phyloP scores from a whole-genome alignment of 2,113 vertebrate genomes.

The Xerus inauris region DNA sequence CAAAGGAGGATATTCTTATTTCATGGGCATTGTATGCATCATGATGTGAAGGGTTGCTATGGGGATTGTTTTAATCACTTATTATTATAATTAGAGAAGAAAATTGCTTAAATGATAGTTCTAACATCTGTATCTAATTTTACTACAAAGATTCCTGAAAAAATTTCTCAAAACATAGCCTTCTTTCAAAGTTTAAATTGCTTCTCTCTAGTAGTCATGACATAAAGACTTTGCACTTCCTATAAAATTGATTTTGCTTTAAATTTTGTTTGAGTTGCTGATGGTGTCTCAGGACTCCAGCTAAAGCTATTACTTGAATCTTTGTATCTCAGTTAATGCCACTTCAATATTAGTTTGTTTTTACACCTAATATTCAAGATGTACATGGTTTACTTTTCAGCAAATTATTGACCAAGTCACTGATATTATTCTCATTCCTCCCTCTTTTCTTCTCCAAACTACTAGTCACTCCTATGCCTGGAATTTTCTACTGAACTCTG shows the following conservation, averaged over 20 bases:
- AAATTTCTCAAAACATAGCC: background rate
- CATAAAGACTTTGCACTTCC: background rate
- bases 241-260: background rate
- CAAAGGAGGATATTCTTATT: slow-evolving; percentile 63
- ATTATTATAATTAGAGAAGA: slow-evolving; percentile 56
- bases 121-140: slow-evolving; percentile 49
- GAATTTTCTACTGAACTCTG: background rate
- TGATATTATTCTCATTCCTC: background rate
- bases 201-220: background rate
- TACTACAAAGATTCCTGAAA: slow-evolving; percentile 36
- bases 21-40: slow-evolving; percentile 19
- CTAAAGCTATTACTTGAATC: slow-evolving; percentile 15
- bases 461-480: background rate
- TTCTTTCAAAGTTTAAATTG: slow-evolving; percentile 16
- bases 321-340: background rate
- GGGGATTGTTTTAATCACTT: slow-evolving; percentile 75
- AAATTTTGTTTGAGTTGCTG: background rate
- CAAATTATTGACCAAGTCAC: background rate
- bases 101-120: slow-evolving; percentile 51
- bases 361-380: slow-evolving; percentile 3
- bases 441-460: background rate
- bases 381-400: background rate
- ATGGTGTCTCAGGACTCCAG: background rate
- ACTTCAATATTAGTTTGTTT: slow-evolving; percentile 19
- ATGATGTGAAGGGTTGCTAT: slow-evolving; percentile 62